Evolutionary conservation across 2,797 vertebrate genomes (phyloP), one percentile per base, ranked within the genome.

Genomic region (Gymnoscopelus microlampas): DNA sequence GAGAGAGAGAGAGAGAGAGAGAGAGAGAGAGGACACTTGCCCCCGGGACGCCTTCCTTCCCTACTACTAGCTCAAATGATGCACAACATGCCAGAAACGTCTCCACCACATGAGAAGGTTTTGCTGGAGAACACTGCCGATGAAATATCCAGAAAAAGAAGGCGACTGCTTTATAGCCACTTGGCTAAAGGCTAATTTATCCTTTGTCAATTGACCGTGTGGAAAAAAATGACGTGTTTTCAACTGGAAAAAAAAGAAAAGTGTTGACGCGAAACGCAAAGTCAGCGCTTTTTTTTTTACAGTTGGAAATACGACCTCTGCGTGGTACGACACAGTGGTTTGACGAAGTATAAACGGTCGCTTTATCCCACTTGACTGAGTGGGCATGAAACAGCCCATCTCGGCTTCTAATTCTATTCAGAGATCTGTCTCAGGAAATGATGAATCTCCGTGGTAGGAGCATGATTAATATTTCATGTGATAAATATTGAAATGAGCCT

Each of bases 61-160:
- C 19, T 19, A 19, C 19, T 54, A 74, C 66, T 68, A 65, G 73
- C 70, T 77, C 70, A 64, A 65, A 72, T 72, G 72, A 76, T 68
- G 78, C 77, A 79, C 55, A 80, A 68, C 53, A 74, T 35, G 59
- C 71, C 70, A 77, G 74, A 84, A 80, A 85, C 78, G 80, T 74
- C 60, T 13, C 54, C 67, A 15, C 12, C 2, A 29, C 26, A 29
- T 29, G 26, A 51, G 57, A 67, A 71, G 80, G 78, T 73, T 73
- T 81, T 78, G 60, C 49, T 55, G 23, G 44, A 44, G 51, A 72
- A 68, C 24, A 54, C 32, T 57, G 39, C 13, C 24, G 64, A 66
- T 72, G 66, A 82, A 70, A 66, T 70, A 62, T 60, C 64, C 61
- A 71, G 56, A 54, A 9, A 44, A 44, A 44, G 9, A 35, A 35